Percentiles rank a stretch among this genome's conserved stretches.
Conservation (phyloP, 1,140 invertebrate species). For the Xylocopa sonorina region DNA sequence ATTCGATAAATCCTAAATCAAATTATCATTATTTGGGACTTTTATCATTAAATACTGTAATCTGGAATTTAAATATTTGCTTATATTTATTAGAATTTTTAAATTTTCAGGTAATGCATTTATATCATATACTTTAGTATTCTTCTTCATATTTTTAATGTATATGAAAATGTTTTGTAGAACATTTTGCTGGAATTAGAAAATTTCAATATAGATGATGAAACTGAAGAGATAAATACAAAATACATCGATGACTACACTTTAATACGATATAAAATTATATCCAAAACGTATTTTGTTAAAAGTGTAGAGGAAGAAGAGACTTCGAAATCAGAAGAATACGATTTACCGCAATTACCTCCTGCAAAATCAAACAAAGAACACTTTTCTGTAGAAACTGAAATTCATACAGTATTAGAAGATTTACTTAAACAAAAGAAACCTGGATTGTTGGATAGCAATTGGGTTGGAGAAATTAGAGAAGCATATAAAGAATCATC, state of each 20-base stretch:
- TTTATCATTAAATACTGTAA: slow-evolving; percentile 70
- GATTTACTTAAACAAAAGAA: slow-evolving; percentile 71
- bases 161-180: slow-evolving; percentile 64
- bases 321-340: slow-evolving; percentile 65
- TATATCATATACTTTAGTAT: not conserved
- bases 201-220: slow-evolving; percentile 55
- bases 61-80: slow-evolving; percentile 78
- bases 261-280: slow-evolving; percentile 72
- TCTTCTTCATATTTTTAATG: slow-evolving; percentile 8
- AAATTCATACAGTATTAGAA: slow-evolving; percentile 68
- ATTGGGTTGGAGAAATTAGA: slow-evolving; percentile 75
- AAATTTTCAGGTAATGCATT: slow-evolving; percentile 74
- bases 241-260: slow-evolving; percentile 72
- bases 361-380: slow-evolving; percentile 40
- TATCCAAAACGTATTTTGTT: slow-evolving; percentile 73
- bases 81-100: slow-evolving; percentile 72
- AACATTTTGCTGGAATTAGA: slow-evolving; percentile 74
- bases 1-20: slow-evolving; percentile 71
- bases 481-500: slow-evolving; percentile 72
- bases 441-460: slow-evolving; percentile 72
- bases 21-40: slow-evolving; percentile 76
- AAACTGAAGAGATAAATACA: slow-evolving; percentile 62
- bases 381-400: not conserved
- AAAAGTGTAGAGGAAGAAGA: slow-evolving; percentile 59
- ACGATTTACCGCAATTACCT: slow-evolving; percentile 69